Base-by-base conservation (phyloP, 2,113 vertebrate genomes). In the Jaculus jaculus region DNA sequence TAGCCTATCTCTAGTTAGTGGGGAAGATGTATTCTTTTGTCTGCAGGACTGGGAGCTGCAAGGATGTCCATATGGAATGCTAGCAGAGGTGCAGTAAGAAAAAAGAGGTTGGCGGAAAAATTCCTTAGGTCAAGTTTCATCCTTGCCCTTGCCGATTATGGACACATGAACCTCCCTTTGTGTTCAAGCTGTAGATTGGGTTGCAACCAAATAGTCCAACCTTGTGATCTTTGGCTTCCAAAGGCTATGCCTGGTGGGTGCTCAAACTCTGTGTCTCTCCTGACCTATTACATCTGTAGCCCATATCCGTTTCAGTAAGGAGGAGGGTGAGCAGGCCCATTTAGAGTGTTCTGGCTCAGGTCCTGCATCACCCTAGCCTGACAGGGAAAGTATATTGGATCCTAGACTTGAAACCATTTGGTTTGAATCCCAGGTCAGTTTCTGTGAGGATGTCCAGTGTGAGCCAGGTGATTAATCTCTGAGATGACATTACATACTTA, bases 381-480 rank as follows among this genome's bases (percentile, higher is more conserved):
- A 5, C 16, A 30, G 21, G 37, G 26, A 72, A 65, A 77, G 11
- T 61, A 11, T 72, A 20, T 39, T 71, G 84, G 39, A 71, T 65
- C 21, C 6, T 54, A 32, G 89, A 66, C 21, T 77, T 69, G 51
- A 74, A 88, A 61, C 12, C 78, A 13, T 68, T 77, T 84, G 39
- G 37, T 79, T 77, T 58, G 78, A 69, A 73, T 90, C 12, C 32
- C 37, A 69, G 47, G 63, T 87, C 63, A 17, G 7, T 77, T 68
- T 84, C 60, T 92, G 21, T 60, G 69, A 58, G 21, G 61, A 23
- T 73, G 42, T 91, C 72, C 73, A 51, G 7, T 30, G 37, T 28
- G 58, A 84, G 58, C 23, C n/a, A 78, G 88, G 65, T 78, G 24
- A n/a, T 32, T 75, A 17, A 39, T 92, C n/a, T 73, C 73, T 61